Evolutionary conservation across 2,113 vertebrate genomes (phyloP), one percentile per base, ranked within the genome.

Genomic region (Oncorhynchus nerka): DNA sequence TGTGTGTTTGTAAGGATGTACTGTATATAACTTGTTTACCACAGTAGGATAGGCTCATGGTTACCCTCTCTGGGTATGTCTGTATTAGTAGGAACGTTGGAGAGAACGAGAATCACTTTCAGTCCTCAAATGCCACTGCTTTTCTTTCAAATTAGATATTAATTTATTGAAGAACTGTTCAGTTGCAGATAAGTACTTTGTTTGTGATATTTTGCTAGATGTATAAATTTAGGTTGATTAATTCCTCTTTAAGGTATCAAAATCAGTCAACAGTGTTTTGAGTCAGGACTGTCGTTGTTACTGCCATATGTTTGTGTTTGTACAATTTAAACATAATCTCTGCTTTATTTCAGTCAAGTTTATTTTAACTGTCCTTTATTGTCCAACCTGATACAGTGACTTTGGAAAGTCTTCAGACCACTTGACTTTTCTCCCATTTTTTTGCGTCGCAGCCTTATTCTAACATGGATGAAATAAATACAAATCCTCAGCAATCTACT

Each of bases 1-100:
- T 49, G 28, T 80, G 69, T 76, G 61, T 73, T 57, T 71, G 72
- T 5, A 3, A 4, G 67, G 32, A 59, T 59, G 48, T 73, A 30
- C 26, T 61, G 51, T 64, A n/a, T 48, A 34, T n/a, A 9, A 5
- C 9, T 61, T 34, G 6, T 7, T 7, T 28, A 19, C 16, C n/a
- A 28, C 16, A 11, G 28, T 32, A 12, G 22, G 8, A 9, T 45
- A 67, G 64, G 12, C 7, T 55, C 51, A 4, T 19, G 51, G 51
- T 55, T 19, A 55, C 59, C 59, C 9, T n/a, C 59, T 22, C n/a
- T 62, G 59, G 59, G 24, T n/a, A 62, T n/a, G n/a, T 62, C 15
- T 20, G 59, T 22, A 62, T 62, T 13, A 62, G 59, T 22, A 62
- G n/a, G n/a, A 24, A 11, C 5, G n/a, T 22, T 22, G 2, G 5